Conservation (phyloP, 2,113 vertebrate species). For the Sialia sialis region DNA sequence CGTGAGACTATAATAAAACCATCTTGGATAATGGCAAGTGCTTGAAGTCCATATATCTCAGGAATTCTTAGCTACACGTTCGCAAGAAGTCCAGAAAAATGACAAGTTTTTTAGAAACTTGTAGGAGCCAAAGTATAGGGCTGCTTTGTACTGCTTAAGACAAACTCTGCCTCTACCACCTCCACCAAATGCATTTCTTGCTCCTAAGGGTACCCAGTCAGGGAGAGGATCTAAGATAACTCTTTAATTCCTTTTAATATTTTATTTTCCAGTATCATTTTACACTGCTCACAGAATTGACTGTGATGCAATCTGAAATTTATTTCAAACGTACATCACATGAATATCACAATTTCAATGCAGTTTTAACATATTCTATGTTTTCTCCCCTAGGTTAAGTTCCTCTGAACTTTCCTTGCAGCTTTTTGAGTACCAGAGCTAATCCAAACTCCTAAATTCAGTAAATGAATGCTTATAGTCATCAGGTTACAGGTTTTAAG, state of each 20-base stretch:
- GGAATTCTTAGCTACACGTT: not conserved
- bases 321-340: not conserved
- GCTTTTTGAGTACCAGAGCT: not conserved
- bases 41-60: not conserved
- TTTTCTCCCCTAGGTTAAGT: not conserved
- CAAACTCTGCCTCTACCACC: not conserved
- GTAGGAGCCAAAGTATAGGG: not conserved
- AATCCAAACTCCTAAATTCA: not conserved
- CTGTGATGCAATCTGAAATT: not conserved
- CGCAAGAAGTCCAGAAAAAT: not conserved
- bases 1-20: not conserved
- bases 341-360: not conserved
- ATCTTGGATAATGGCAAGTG: not conserved
- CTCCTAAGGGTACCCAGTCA: not conserved
- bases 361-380: not conserved
- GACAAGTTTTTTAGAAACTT: not conserved
- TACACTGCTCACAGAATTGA: not conserved
- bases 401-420: not conserved
- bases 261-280: not conserved
- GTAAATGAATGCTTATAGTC: not conserved
- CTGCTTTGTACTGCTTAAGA: not conserved
- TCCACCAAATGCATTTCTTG: not conserved
- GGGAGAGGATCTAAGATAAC: not conserved
- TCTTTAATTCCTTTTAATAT: not conserved
- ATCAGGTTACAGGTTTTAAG: not conserved